Base-by-base conservation (phyloP, 2,888 invertebrate species). In the Ophion ventricosus region DNA sequence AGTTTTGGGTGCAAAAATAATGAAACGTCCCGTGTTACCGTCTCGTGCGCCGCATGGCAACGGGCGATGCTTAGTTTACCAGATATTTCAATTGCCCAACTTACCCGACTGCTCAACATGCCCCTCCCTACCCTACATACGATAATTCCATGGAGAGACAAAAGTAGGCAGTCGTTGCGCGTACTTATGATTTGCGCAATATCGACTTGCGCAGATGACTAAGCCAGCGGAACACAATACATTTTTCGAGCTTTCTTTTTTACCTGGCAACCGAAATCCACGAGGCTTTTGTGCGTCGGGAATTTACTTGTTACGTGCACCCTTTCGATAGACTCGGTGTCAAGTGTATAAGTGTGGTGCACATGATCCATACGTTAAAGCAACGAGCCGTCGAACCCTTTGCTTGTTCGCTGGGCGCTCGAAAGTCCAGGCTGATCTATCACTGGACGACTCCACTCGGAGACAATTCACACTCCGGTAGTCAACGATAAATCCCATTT, bases 401-500 rank as follows among this genome's bases (percentile, higher is more conserved):
- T 84, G 69, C 74, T 74, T 54, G 74, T 76, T 26, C 74, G 20
- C 5, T 64, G 49, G 43, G 54, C 25, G 20, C 35, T 64, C 69
- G 64, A 78, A 74, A 54, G 29, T 73, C 69, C 61, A 74, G 74
- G 49, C 25, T 11, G 66, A 57, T 78, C 61, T 69, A 74, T 80
- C 73, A 26, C 63, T 63, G 20, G 7, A 54, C 8, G 26, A 14
- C 54, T 23, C 54, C 54, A 75, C 61, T 11, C 59, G 49, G 43
- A 77, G 57, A 78, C 78, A 72, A 81, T 84, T 78, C 81, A 40
- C 78, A 69, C 77, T 70, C 54, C 81, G 63, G 66, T 82, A 83
- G 84, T 82, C 84, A 73, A 80, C 82, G 78, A 85, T 87, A 86
- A 85, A 86, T 87, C 86, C 80, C 84, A 54, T 49, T 70, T 83